Base-by-base conservation (phyloP, 2,797 vertebrate genomes). In the Myotis daubentonii region DNA sequence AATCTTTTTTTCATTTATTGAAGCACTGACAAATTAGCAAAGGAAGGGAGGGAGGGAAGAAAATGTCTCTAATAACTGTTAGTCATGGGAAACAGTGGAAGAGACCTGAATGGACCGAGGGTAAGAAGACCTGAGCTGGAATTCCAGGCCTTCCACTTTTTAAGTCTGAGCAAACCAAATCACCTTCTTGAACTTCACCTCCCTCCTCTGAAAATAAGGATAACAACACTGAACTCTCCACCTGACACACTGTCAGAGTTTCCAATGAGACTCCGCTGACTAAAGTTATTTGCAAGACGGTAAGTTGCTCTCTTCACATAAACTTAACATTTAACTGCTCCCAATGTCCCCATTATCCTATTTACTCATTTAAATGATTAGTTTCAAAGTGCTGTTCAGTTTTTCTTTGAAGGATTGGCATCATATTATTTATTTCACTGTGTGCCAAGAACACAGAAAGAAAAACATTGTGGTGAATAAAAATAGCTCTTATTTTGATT, bases 401-500 rank as follows among this genome's bases (percentile, higher is more conserved):
- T 94, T 92, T 75, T 71, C 55, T 49, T 60, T 41, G 36, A 87
- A 90, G 72, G 72, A 81, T 25, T 53, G 47, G 25, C 33, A 38
- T 8, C 49, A 12, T n/a, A 65, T 38, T 22, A 62, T 71, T 44
- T 44, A 75, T 83, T 92, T 62, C 57, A 84, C 36, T 36, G 6
- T 51, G 28, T 71, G 44, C 33, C 84, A 94, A 88, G n/a, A 89
- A 66, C 1, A 70, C 1, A 47, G 53, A 25, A 62, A 22, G 30
- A 23, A 65, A 62, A 23, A 19, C 3, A 66, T 1, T n/a, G 11
- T 17, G 44, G 49, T 79, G 78, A 89, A 85, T 53, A 70, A 76
- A 93, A 93, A 66, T 71, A 93, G 74, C 51, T 89, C 41, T 80
- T 86, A 49, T 81, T 87, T 88, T 87, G 53, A 89, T 76, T 94